A percentile compares a stretch with the other conserved stretches of the same genome.
Evolutionary conservation across 2,113 vertebrate genomes (phyloP).

Genomic region (Cinclus mexicanus): DNA sequence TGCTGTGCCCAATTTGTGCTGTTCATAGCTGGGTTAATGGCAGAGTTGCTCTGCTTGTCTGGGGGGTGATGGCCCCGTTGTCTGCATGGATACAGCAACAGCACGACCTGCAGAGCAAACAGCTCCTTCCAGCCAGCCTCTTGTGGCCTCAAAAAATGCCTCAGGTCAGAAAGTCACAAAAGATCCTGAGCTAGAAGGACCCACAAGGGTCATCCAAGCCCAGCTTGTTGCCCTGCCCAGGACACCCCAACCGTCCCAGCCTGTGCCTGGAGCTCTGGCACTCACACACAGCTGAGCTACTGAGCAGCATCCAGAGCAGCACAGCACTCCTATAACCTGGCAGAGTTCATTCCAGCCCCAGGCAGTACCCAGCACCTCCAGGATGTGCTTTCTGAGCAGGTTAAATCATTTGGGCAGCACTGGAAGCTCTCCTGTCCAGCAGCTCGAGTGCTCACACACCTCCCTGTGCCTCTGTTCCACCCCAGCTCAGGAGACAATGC

Average conservation of each 20-base stretch:
- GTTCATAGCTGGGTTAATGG: accelerated
- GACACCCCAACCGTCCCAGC: not conserved
- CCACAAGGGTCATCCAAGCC: not conserved
- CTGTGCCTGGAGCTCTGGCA: not conserved
- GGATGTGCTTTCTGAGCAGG: not conserved
- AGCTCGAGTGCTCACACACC: accelerated
- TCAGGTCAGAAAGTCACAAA: not conserved
- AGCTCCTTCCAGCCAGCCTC: not conserved
- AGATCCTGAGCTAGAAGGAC: not conserved
- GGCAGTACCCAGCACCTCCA: accelerated
- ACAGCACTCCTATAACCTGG: accelerated
- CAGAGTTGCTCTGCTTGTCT: not conserved
- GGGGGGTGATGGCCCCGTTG: accelerated
- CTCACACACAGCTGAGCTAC: not conserved
- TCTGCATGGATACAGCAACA: not conserved
- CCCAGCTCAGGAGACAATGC: not conserved
- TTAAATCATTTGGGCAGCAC: accelerated
- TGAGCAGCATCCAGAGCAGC: not conserved
- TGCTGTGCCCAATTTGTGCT: not conserved
- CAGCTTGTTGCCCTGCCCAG: not conserved
- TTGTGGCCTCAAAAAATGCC: not conserved
- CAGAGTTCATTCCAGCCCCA: accelerated
- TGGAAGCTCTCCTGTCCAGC: not conserved
- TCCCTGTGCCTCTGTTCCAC: not conserved
- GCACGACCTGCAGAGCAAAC: not conserved